Base-by-base conservation (phyloP, 2,888 invertebrate genomes). In the Callimorpha dominula region DNA sequence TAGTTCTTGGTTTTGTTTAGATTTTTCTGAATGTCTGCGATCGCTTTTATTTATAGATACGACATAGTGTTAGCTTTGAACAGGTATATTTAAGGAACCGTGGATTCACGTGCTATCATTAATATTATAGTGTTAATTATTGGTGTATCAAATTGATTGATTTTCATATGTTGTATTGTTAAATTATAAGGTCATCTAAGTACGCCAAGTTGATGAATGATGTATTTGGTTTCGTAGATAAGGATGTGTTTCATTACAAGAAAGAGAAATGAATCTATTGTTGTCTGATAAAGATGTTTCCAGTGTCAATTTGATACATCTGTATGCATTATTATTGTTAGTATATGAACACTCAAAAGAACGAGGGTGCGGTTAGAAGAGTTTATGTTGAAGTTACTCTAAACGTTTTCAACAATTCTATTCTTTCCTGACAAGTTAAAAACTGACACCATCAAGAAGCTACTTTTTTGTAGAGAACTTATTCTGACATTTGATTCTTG, bases 61-160 rank as follows among this genome's bases (percentile, higher is more conserved):
- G 85, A 80, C 86, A 87, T 88, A 69, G 43, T 52, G 14, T 85
- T 89, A 90, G 89, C 90, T 92, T 90, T 86, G 83, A 88, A 85
- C 81, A 81, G 80, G 73, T 88, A 85, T 82, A 81, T 72, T 79
- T 87, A 83, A 87, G 82, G 76, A 85, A 87, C 79, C 81, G 86
- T 90, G 89, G 80, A 88, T 88, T 87, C 83, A 81, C 83, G 90
- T 90, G 92, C 90, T 91, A 88, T 89, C 85, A 86, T 84, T 88
- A 86, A 76, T 83, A 75, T 81, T 83, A 75, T 80, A 80, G 60
- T 73, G 68, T 80, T 73, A 77, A 70, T 73, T 81, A 81, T 80
- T 76, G 82, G 68, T 86, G 80, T 84, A 81, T 85, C 82, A 84
- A 86, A 85, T 86, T 80, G 81, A 70, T 78, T 6, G 0, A 78